Percentiles rank a stretch among this genome's conserved stretches.
Conservation (phyloP, 1,140 invertebrate species). For the Eueides isabella region DNA sequence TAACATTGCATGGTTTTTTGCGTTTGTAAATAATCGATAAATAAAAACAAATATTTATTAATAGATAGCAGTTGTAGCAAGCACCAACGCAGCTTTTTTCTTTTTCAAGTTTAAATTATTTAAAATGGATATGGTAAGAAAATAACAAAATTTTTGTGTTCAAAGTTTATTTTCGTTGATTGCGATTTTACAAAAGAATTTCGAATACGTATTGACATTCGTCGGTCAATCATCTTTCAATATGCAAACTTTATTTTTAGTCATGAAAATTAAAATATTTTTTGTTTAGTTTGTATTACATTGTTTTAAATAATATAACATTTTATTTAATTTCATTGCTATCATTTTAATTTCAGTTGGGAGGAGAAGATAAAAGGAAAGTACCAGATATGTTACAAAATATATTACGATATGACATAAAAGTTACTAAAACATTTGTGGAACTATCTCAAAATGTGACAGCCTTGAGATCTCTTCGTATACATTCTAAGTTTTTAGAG, state of each 20-base stretch:
- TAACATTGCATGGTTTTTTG: conserved; percentile 2
- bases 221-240: too few species aligned
- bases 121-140: conserved; percentile 44
- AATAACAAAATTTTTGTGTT: not conserved
- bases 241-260: not conserved
- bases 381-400: conserved; percentile 81
- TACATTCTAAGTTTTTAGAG: conserved; percentile 87
- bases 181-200: not conserved
- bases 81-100: not conserved
- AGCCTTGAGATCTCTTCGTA: conserved; percentile 83
- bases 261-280: not conserved
- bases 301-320: not conserved
- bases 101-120: conserved; percentile 15
- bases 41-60: conserved; percentile 1
- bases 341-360: conserved; percentile 50
- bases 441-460: conserved; percentile 82
- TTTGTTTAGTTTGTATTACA: not conserved
- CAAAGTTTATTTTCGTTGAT: not conserved
- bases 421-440: conserved; percentile 85
- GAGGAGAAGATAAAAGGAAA: conserved; percentile 78
- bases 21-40: not conserved
- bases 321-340: not conserved
- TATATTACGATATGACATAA: conserved; percentile 84
- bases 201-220: not conserved
- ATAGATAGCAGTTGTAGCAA: not conserved